Percentiles rank a stretch among this genome's conserved stretches.
Evolutionary conservation across 2,888 invertebrate species (phyloP).

Genomic region (Cremastinae sp.): DNA sequence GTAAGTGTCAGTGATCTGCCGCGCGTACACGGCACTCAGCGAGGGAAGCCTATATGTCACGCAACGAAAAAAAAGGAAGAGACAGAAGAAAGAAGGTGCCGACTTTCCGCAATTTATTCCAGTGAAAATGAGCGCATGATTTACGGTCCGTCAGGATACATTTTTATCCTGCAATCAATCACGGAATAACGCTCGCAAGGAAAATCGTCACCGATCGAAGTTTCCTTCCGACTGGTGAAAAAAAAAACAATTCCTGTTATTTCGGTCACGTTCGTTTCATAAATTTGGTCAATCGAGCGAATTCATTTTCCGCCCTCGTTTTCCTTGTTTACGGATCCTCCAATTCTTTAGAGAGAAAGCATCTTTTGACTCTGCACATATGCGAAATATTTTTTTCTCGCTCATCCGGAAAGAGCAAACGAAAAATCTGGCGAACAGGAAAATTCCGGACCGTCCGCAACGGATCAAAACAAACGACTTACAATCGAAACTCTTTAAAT

Average conservation of each 20-base stretch:
- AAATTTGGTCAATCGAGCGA: no score
- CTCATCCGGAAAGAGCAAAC: no score
- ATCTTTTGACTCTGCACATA: no score
- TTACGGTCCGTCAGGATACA: conserved; percentile 10
- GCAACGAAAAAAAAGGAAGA: conserved; percentile 9
- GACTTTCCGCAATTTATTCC: conserved; percentile 42
- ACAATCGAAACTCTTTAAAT: no score
- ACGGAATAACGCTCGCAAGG: conserved; percentile 2
- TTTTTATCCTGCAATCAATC: conserved; percentile 45
- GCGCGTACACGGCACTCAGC: background rate
- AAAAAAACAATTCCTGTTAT: background rate
- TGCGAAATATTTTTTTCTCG: no score
- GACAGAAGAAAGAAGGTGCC: conserved; percentile 51
- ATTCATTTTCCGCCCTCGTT: no score
- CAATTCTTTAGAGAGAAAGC: no score
- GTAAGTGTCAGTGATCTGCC: conserved; percentile 22
- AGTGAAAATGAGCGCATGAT: conserved; percentile 29
- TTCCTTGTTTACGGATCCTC: no score
- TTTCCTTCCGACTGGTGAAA: background rate
- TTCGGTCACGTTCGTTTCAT: no score
- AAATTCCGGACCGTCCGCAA: no score
- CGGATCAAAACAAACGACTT: no score
- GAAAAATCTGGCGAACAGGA: no score
- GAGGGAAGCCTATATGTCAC: conserved; percentile 34
- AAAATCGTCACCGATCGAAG: background rate